Evolutionary conservation across 30 jellyfish, hydroid and myxozoan species (phyloP).

Genomic region (Pelagia noctiluca): DNA sequence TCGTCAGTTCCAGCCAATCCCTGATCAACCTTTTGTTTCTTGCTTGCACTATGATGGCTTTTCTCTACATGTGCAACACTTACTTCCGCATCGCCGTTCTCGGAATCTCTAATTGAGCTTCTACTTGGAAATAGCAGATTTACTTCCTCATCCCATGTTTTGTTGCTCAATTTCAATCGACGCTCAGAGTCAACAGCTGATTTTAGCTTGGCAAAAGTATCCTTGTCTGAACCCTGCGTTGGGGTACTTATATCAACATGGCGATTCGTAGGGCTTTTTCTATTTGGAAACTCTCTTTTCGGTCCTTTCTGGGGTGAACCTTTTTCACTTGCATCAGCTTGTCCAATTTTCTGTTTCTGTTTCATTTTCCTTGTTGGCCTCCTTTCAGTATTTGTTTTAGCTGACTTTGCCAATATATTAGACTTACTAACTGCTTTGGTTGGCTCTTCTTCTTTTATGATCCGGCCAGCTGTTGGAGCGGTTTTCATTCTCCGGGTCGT

Average conservation of each 20-base stretch:
- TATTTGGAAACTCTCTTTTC: neutral
- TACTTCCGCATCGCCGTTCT: neutral
- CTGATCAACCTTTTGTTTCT: constrained; percentile 13
- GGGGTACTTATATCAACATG: neutral
- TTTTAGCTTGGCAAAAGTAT: constrained; percentile 41
- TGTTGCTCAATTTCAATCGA: constrained; percentile 22
- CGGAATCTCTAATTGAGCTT: neutral
- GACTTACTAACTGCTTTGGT: no score
- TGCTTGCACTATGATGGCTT: neutral
- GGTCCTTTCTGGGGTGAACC: neutral
- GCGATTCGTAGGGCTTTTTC: neutral
- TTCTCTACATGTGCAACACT: neutral
- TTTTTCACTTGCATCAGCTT: neutral
- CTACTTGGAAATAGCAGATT: constrained; percentile 56
- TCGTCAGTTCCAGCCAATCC: neutral
- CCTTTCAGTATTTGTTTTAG: neutral
- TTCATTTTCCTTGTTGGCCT: neutral
- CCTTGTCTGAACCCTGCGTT: constrained; percentile 10
- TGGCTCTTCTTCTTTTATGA: neutral
- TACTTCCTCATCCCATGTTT: constrained; percentile 78
- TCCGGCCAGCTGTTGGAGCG: constrained; percentile 17
- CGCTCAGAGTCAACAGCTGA: constrained; percentile 21
- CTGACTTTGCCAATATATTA: no score
- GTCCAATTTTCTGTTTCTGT: neutral
- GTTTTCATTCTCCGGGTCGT: constrained; percentile 32